A percentile compares a stretch with the other conserved stretches of the same genome.
These are phyloP conservation scores for Hylaeus anthracinus DNA, from an alignment of 1,140 invertebrate species.

Conservation along the genomic window DNA sequence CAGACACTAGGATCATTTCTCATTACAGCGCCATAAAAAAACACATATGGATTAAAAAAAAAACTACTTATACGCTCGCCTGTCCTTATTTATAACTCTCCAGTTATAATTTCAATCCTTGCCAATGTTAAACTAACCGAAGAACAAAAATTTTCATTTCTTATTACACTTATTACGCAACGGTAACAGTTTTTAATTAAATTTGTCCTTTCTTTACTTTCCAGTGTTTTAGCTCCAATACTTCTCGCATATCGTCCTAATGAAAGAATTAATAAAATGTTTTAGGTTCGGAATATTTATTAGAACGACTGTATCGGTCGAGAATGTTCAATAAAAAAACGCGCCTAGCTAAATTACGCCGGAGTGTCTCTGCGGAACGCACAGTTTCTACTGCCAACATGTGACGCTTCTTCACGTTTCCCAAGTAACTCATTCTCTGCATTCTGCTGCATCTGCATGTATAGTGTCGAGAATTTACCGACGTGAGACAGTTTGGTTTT, in stretches of 20 bases:
- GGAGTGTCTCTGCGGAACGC: not conserved
- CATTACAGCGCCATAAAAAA: too few species aligned
- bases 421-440: conserved; percentile 44
- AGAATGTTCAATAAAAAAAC: conserved; percentile 10
- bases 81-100: not conserved
- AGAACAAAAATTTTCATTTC: not conserved
- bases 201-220: not conserved
- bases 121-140: not conserved
- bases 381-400: conserved; percentile 18
- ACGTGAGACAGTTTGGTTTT: conserved; percentile 48
- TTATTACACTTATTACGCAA: not conserved
- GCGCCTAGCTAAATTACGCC: not conserved
- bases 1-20: too few species aligned
- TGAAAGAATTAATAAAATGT: not conserved
- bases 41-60: too few species aligned
- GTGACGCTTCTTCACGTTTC: conserved; percentile 8
- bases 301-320: not conserved
- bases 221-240: not conserved
- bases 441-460: conserved; percentile 48
- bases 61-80: too few species aligned
- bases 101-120: not conserved
- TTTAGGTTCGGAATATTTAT: not conserved
- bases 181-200: conserved; percentile 18
- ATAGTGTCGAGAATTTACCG: conserved; percentile 39
- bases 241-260: not conserved